Base-by-base conservation (phyloP, 2,888 invertebrate species). In the Tetragonisca angustula region DNA sequence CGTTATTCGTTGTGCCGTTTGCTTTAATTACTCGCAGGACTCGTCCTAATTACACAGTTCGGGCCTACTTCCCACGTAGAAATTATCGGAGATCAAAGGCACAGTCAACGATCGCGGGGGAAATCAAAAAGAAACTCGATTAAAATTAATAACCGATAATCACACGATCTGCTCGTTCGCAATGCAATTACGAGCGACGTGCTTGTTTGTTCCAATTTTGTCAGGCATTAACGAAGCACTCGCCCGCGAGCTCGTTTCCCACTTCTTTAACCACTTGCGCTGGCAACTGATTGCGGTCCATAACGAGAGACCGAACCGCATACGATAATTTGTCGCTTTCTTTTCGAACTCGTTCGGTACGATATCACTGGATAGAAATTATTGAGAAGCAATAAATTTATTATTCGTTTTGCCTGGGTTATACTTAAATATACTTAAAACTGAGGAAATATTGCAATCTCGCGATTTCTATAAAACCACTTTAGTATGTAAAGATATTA, bases 131-230 rank as follows among this genome's bases (percentile, higher is more conserved):
- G 56, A 11, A 61, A 19, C 15, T 61, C 74, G 83, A 84, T 84
- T 71, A 84, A 83, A 83, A 83, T 84, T 83, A 84, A 84, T 84
- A 84, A 75, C 74, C 83, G 78, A 75, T 84, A 78, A 84, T 84
- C 70, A 83, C 70, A 68, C 36, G 54, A 78, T 61, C 2, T n/a
- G 67, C 50, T 62, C 50, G 59, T 52, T 32, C 50, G 50, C 50
- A n/a, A 21, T 56, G 21, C 80, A 68, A 67, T 79, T 56, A 65
- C 72, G 24, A 15, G 43, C 52, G 59, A 15, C 36, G 50, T 13
- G 27, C 64, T 80, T 65, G 17, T 52, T 68, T 13, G 17, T 15
- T 19, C 24, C 27, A 52, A 43, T 50, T 61, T 81, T 62, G 64
- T 27, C 54, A 13, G 17, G 27, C 6, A 2, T 61, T 68, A 56